Base-by-base conservation (phyloP, 2,888 invertebrate genomes). In the Pterostichus niger region DNA sequence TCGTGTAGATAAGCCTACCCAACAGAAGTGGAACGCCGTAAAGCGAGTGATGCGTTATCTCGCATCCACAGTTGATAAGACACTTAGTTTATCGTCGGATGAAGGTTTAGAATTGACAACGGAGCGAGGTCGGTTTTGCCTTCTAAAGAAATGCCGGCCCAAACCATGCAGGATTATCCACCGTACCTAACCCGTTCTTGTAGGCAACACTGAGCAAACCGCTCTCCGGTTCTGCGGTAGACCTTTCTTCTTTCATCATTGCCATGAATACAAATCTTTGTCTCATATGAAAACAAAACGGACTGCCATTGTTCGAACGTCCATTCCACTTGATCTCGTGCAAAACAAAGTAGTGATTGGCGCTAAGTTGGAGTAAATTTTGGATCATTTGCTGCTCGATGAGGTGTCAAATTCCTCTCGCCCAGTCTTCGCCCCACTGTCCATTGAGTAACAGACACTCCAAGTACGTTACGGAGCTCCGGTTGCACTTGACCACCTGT, bases 31-130 rank as follows among this genome's bases (percentile, higher is more conserved):
- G 81, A 81, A 61, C 2, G 81, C 79, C 35, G 52, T 73, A 11
- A 84, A 84, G 73, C 44, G 80, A 56, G 82, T 84, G 40, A 75
- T 84, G n/a, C 80, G 73, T 31, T 84, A 84, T 78, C 87, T 88
- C 7, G 86, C 88, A 52, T 88, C 88, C 5, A 79, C 79, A 79
- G n/a, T 79, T 46, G 46, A 79, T 33, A 79, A 44, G 64, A 79
- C n/a, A n/a, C n/a, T n/a, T n/a, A n/a, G n/a, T n/a, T n/a, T n/a
- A n/a, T n/a, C n/a, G n/a, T n/a, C n/a, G n/a, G n/a, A 64, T 2
- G 9, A 9, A 13, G 9, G 17, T 15, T 56, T 56, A 24, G 24
- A 24, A 24, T 24, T 24, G 24, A 24, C n/a, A n/a, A n/a, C n/a
- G n/a, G n/a, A n/a, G n/a, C n/a, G n/a, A n/a, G n/a, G n/a, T n/a